phyloP scores from a whole-genome alignment of 1,140 invertebrate genomes.

The Eriocheir sinensis region DNA sequence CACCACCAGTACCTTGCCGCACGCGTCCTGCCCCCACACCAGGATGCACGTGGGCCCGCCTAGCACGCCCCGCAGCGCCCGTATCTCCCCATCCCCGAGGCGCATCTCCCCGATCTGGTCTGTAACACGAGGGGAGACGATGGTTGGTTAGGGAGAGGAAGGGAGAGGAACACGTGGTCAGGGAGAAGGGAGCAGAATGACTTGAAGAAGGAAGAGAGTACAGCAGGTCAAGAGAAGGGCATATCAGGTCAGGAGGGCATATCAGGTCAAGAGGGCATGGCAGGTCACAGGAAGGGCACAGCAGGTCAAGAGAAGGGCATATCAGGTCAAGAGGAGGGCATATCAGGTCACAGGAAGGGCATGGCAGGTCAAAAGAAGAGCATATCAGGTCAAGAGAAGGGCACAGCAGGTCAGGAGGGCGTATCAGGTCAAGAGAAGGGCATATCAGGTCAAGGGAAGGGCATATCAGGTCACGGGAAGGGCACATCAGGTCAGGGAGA shows the following conservation, averaged over 20 bases:
- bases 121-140: conserved; percentile 63
- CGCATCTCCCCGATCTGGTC: conserved; percentile 81
- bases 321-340: not conserved
- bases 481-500: not conserved
- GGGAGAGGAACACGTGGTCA: not conserved
- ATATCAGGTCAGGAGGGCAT: not conserved
- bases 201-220: not conserved
- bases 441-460: not conserved
- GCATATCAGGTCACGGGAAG: not conserved
- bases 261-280: too few relatives aligned
- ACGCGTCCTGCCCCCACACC: conserved; percentile 82
- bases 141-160: too few relatives aligned
- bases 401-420: not conserved
- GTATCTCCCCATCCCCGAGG: conserved; percentile 81
- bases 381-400: not conserved
- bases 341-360: not conserved
- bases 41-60: conserved; percentile 81
- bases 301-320: not conserved
- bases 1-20: conserved; percentile 82
- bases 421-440: not conserved
- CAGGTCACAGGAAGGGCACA: not conserved
- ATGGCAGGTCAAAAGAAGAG: not conserved
- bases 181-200: not conserved
- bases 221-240: not conserved
- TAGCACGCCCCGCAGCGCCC: conserved; percentile 81